Conservation (phyloP, 2,888 invertebrate genomes). For the Apamea epomidion region DNA sequence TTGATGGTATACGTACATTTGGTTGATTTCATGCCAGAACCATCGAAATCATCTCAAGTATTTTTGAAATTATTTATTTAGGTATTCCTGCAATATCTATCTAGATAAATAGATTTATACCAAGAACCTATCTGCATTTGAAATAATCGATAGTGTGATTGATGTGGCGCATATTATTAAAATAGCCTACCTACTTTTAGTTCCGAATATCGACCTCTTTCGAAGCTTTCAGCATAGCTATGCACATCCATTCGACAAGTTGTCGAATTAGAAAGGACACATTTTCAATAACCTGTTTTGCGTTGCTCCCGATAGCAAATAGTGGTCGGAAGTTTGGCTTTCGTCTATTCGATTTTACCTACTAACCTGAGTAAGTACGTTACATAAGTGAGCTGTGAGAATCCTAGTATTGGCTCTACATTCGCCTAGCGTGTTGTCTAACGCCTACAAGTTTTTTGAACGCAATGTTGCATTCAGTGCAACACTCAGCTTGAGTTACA, state of each 20-base stretch:
- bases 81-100: no score
- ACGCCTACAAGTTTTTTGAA: constrained; percentile 15
- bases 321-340: neutral
- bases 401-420: neutral
- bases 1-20: neutral
- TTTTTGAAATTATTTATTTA: neutral
- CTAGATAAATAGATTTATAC: neutral
- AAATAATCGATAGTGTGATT: neutral
- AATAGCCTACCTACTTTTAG: neutral
- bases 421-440: neutral
- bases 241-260: no score
- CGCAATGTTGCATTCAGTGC: constrained; percentile 10
- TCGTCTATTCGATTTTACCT: no score
- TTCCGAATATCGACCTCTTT: neutral
- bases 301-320: neutral
- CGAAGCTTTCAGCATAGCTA: neutral
- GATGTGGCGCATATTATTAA: no score
- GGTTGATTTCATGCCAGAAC: neutral
- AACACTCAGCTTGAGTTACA: neutral
- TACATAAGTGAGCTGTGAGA: neutral
- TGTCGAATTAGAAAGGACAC: neutral
- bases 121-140: neutral
- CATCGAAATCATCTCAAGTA: neutral
- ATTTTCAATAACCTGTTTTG: neutral
- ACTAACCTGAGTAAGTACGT: neutral